These are phyloP conservation scores for Chelmon rostratus DNA, from an alignment of 2,797 vertebrate species.

Conservation along the genomic window DNA sequence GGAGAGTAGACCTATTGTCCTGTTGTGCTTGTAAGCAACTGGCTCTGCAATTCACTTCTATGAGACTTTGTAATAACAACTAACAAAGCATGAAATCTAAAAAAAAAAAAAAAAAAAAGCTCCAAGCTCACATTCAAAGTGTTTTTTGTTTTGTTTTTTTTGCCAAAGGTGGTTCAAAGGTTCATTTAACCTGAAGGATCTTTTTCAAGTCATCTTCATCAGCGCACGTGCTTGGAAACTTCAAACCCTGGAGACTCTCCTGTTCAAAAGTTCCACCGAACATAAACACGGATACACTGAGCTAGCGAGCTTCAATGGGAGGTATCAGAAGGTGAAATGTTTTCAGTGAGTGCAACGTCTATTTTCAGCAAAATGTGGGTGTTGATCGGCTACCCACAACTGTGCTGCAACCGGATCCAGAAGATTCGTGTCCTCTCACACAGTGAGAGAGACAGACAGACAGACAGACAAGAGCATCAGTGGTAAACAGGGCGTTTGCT, in stretches of 20 bases:
- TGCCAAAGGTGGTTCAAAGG: slow-evolving; percentile 45
- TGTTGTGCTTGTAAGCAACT: slow-evolving; percentile 65
- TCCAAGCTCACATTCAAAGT: slow-evolving; percentile 69
- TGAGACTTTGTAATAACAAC: slow-evolving; percentile 37
- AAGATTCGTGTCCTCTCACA: slow-evolving; percentile 54
- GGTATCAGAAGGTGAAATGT: slow-evolving; percentile 63
- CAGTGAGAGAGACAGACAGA: slow-evolving; percentile 49
- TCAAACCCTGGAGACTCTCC: slow-evolving; percentile 20
- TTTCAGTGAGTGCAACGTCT: slow-evolving; percentile 63
- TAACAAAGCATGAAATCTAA: slow-evolving; percentile 50
- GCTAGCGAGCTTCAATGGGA: slow-evolving; percentile 63
- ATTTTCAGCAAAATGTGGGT: slow-evolving; percentile 59
- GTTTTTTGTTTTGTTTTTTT: slow-evolving; percentile 15
- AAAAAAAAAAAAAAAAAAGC: slow-evolving; percentile 17
- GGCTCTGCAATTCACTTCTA: slow-evolving; percentile 42
- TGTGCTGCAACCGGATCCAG: slow-evolving; percentile 53
- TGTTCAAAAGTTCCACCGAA: slow-evolving; percentile 37
- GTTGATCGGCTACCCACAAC: slow-evolving; percentile 42
- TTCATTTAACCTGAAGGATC: slow-evolving; percentile 44
- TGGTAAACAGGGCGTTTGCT: slow-evolving; percentile 46
- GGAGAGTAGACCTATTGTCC: slow-evolving; percentile 22
- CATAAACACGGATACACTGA: slow-evolving; percentile 39
- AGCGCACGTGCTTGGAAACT: slow-evolving; percentile 32
- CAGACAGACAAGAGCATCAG: slow-evolving; percentile 7
- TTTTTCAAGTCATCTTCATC: slow-evolving; percentile 61